A percentile compares a stretch with the other conserved stretches of the same genome.
These are phyloP conservation scores for Tyria jacobaeae DNA, from an alignment of 2,888 invertebrate genomes.

Conservation along the genomic window DNA sequence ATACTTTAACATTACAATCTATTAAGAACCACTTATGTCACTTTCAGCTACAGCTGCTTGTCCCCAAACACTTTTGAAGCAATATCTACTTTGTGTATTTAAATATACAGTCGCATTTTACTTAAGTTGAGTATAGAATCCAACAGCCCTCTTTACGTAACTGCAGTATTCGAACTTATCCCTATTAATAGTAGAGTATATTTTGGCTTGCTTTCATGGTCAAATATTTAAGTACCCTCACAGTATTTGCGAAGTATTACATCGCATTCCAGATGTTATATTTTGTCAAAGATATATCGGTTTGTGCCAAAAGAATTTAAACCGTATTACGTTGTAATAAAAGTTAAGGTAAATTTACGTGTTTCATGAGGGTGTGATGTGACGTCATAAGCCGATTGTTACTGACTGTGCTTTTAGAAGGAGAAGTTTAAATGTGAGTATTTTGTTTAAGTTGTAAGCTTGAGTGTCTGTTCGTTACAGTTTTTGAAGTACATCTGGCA, in stretches of 20 bases:
- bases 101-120: constrained; percentile 11
- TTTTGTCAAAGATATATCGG: constrained; percentile 28
- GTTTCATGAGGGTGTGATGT: constrained; percentile 62
- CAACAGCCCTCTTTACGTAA: not conserved
- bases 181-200: not conserved
- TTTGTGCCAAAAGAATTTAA: constrained; percentile 11
- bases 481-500: not conserved
- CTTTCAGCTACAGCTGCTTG: constrained; percentile 28
- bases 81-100: not conserved
- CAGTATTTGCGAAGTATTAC: constrained; percentile 73
- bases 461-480: constrained; percentile 30
- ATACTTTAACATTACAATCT: constrained; percentile 36
- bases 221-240: constrained; percentile 41
- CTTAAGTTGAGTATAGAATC: not conserved
- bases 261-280: constrained; percentile 69
- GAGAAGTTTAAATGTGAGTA: constrained; percentile 10
- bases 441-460: constrained; percentile 9
- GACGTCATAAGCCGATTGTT: constrained; percentile 75
- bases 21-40: constrained; percentile 45
- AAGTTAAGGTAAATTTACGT: not conserved
- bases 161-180: constrained; percentile 7
- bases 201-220: constrained; percentile 3
- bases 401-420: constrained; percentile 50
- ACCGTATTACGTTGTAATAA: constrained; percentile 4
- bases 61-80: not conserved